Base-by-base conservation (phyloP, 2,888 invertebrate genomes). In the Dryobotodes eremita region DNA sequence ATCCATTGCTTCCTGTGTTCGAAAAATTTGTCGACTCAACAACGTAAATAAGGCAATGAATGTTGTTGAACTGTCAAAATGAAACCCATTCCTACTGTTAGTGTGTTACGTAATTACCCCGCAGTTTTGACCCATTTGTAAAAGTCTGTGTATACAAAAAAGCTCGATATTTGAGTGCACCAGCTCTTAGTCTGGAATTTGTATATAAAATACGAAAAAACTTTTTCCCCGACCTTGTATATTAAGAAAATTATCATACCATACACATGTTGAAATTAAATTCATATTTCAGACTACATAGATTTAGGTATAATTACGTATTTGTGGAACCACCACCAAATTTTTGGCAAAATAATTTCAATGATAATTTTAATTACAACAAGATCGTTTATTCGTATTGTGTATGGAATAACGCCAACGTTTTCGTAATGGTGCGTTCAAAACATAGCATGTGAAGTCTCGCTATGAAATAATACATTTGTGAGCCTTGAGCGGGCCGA, bases 401-500 rank as follows among this genome's bases (percentile, higher is more conserved):
- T 71, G 46, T 75, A 77, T 86, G 79, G 78, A 85, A 65, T 76
- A 78, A 53, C 48, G 78, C 82, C 89, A 89, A 86, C 71, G 48
- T 85, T 82, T 77, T 68, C 36, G 65, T 65, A 83, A 79, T 83
- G 79, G 75, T 85, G 31, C 68, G 79, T 80, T 70, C 61, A 72
- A 80, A 83, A 69, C 82, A 79, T 77, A 71, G 78, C 80, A 82
- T 71, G 80, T 80, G 82, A 84, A 79, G 84, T 75, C 75, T 81
- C 69, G 84, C 85, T 88, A 87, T 83, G 88, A 88, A 88, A 88
- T 86, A 89, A 89, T 86, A 86, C 82, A 90, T 88, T 88, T 85
- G 88, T 76, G 80, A 90, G 88, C 91, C 91, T 92, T 92, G 91
- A 88, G 82, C 46, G 87, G 93, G 92, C 70, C 92, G 91, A 89